Percentiles rank a stretch among this genome's conserved stretches.
phyloP scores from a whole-genome alignment of 2,888 invertebrate species.

The Synergus umbraculus region DNA sequence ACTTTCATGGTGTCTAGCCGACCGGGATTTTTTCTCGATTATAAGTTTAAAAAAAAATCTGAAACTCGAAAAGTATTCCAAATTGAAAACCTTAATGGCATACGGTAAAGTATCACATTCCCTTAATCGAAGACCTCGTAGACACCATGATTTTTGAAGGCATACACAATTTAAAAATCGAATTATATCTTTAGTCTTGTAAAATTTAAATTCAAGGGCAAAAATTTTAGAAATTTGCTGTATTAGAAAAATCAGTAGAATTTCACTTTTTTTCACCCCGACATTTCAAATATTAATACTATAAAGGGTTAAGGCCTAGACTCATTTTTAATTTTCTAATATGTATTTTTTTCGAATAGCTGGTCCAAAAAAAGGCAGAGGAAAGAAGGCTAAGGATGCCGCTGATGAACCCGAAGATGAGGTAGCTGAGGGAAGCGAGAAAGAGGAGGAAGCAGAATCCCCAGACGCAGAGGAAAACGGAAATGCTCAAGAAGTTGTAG shows the following conservation, averaged over 20 bases:
- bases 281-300: neutral
- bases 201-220: no score
- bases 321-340: neutral
- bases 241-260: slow-evolving; percentile 5
- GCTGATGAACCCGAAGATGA: slow-evolving; percentile 28
- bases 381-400: slow-evolving; percentile 27
- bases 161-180: no score
- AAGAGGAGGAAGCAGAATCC: slow-evolving; percentile 20
- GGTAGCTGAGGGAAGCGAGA: slow-evolving; percentile 13
- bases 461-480: slow-evolving; percentile 24
- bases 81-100: no score
- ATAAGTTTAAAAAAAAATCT: no score
- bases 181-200: no score
- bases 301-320: slow-evolving; percentile 27
- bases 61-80: no score
- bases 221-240: neutral
- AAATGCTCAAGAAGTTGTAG: slow-evolving; percentile 33
- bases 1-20: no score
- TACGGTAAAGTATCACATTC: no score
- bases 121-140: no score
- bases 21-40: no score
- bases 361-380: slow-evolving; percentile 26
- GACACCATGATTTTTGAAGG: no score
- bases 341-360: neutral
- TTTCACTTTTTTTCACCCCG: neutral